Evolutionary conservation across 2,888 invertebrate species (phyloP), one percentile per base, ranked within the genome.

Genomic region (Alviniconcha strummeri): DNA sequence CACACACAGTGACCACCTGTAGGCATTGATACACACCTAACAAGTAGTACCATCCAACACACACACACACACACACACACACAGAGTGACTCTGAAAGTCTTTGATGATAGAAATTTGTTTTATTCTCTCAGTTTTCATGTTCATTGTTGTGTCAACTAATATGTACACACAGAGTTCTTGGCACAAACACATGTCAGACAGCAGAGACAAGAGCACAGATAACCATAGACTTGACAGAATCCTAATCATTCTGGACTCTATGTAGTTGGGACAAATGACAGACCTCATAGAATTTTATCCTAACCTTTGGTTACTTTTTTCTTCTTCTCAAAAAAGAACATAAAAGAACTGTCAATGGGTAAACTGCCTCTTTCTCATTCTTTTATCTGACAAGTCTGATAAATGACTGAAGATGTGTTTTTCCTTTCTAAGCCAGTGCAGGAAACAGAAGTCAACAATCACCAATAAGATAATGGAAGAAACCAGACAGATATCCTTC

Each of bases 51-150:
- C 36, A 60, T 2, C 60, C 60, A 60, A 60, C 8, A 1, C 60
- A 60, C 8, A 60, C 60, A 60, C 60, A 60, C 60, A 60, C 9
- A 60, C 1, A 60, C 60, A 60, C 36, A 36, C 36, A 36, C 36
- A 36, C 36, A 36, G 1, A 36, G 36, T 36, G 36, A 36, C 36
- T 60, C 60, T 11, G 9, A 13, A 60, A 60, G 13, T 60, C 60
- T 13, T 19, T 57, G 78, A 78, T 78, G 78, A 78, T 78, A 78
- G 78, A 56, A 55, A 78, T 78, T 64, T 78, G 57, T 19, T 78
- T 78, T 78, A 78, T 69, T 60, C 64, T 78, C 64, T 78, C 78
- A 78, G 17, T 78, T 36, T 78, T 57, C 78, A 78, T 78, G 60
- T 64, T 78, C 78, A 64, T 57, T 56, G 52, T 64, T 64, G 64